These are phyloP conservation scores for Nowickia ferox DNA, from an alignment of 2,888 invertebrate species.

Conservation along the genomic window DNA sequence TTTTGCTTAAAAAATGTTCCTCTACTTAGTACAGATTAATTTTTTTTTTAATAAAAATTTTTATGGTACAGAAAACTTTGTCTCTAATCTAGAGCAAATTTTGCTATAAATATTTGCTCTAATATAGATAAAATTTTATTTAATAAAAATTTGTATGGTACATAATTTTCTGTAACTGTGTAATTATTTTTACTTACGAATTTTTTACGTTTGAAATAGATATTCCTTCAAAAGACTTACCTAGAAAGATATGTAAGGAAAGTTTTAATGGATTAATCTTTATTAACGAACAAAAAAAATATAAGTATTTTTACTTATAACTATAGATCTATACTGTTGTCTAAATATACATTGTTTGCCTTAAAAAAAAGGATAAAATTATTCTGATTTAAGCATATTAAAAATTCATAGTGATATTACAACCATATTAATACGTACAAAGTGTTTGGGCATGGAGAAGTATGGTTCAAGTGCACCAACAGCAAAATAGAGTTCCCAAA, in stretches of 20 bases:
- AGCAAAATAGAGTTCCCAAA: conserved; percentile 63
- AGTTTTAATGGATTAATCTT: neutral
- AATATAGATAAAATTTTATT: neutral
- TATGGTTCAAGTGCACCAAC: conserved; percentile 72
- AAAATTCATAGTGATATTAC: conserved; percentile 6
- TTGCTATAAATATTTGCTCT: neutral
- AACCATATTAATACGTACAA: conserved; percentile 22
- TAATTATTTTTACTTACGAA: neutral
- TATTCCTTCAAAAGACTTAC: neutral
- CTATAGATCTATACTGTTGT: neutral
- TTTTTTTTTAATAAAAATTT: no score
- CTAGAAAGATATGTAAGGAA: conserved; percentile 28
- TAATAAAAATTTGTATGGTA: no score
- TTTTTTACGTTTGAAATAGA: neutral
- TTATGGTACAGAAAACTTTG: no score
- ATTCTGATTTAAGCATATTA: neutral
- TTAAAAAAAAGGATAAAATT: conserved; percentile 27
- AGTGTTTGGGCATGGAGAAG: conserved; percentile 29
- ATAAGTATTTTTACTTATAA: neutral
- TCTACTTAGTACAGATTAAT: no score
- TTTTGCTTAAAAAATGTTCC: no score
- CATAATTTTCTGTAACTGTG: neutral
- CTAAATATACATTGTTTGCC: conserved; percentile 10
- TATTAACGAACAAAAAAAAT: neutral
- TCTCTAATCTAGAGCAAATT: no score